Conservation (phyloP, 2,888 invertebrate genomes). For the Amiota minor region DNA sequence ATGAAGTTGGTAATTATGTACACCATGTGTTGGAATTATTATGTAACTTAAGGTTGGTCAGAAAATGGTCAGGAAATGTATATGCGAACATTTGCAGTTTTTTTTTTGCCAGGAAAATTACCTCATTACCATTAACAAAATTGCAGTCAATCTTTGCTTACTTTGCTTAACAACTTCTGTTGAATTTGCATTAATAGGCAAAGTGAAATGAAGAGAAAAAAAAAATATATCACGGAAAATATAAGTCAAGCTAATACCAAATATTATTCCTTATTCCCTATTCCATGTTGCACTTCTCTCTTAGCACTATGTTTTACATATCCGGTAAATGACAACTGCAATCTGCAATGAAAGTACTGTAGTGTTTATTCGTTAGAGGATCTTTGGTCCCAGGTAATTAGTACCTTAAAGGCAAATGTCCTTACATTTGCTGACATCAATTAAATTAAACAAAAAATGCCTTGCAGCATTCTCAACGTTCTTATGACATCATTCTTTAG, state of each 20-base stretch:
- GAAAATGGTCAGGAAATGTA: neutral
- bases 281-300: too few relatives aligned
- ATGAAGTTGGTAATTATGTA: neutral
- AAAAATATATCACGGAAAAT: too few relatives aligned
- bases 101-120: neutral
- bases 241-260: too few relatives aligned
- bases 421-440: slow-evolving; percentile 14
- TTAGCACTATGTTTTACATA: too few relatives aligned
- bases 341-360: too few relatives aligned
- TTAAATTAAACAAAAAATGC: slow-evolving; percentile 24
- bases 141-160: neutral
- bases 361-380: too few relatives aligned
- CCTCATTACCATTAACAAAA: neutral
- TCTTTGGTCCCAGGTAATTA: neutral
- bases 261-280: too few relatives aligned
- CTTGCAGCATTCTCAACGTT: neutral
- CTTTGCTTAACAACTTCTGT: too few relatives aligned
- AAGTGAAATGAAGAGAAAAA: too few relatives aligned
- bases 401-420: slow-evolving; percentile 13
- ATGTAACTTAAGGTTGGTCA: neutral
- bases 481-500: too few relatives aligned
- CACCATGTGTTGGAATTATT: neutral
- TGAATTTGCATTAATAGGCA: too few relatives aligned
- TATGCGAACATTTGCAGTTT: neutral
- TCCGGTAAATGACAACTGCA: too few relatives aligned